A percentile compares a stretch with the other conserved stretches of the same genome.
These are phyloP conservation scores for Ophioninae sp. DNA, from an alignment of 2,888 invertebrate genomes.

Conservation along the genomic window DNA sequence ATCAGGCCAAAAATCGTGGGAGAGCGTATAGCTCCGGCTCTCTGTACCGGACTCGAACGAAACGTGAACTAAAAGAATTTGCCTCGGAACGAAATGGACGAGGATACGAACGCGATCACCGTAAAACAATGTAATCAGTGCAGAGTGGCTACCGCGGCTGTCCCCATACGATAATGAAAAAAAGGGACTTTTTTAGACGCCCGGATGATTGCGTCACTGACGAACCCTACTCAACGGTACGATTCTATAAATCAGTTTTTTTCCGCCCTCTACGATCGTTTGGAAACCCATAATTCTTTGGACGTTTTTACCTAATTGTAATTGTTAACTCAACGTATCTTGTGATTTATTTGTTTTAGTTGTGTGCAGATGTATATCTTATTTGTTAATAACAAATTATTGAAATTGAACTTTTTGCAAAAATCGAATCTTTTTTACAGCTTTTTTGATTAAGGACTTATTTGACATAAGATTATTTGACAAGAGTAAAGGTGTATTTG, in stretches of 20 bases:
- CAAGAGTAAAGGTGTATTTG: too few relatives aligned
- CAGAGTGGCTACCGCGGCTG: conserved; percentile 9
- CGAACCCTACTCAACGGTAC: neutral
- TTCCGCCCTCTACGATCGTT: neutral
- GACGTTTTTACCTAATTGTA: neutral
- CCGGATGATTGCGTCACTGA: neutral
- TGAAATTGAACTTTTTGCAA: neutral
- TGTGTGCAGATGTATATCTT: neutral
- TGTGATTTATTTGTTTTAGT: neutral
- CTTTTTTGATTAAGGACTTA: too few relatives aligned
- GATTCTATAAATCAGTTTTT: neutral
- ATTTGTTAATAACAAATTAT: neutral
- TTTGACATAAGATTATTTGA: too few relatives aligned
- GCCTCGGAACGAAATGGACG: conserved; percentile 32
- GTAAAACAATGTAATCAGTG: conserved; percentile 3
- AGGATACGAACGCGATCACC: conserved; percentile 5
- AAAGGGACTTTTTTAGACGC: neutral
- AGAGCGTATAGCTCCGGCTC: neutral
- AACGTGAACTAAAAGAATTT: conserved; percentile 44
- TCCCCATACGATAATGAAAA: conserved; percentile 42
- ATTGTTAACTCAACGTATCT: too few relatives aligned
- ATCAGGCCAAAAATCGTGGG: neutral
- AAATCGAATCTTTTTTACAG: too few relatives aligned
- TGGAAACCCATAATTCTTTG: neutral
- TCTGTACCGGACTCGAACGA: conserved; percentile 24